Conservation (phyloP, 1,140 invertebrate species). For the Aporrectodea caliginosa region DNA sequence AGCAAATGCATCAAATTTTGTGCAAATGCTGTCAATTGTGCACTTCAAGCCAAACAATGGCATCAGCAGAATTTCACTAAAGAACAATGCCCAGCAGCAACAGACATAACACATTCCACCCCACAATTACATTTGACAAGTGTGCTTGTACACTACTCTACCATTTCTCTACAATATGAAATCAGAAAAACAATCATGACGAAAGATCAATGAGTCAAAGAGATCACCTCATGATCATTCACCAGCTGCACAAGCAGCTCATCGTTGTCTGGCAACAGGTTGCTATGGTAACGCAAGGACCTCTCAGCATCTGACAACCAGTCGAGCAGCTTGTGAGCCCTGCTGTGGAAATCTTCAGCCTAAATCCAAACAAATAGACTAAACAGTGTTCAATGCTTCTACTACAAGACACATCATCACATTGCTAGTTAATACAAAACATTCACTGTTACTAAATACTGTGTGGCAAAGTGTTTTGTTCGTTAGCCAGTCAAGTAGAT, state of each 20-base stretch:
- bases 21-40: no score
- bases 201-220: no score
- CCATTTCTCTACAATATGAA: no score
- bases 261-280: conserved; percentile 75
- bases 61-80: no score
- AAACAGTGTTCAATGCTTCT: conserved; percentile 9
- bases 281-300: conserved; percentile 78
- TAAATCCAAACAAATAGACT: no score
- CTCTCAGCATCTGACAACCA: conserved; percentile 95
- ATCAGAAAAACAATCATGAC: no score
- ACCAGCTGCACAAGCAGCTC: conserved; percentile 45
- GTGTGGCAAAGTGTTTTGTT: not conserved
- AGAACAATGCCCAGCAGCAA: no score
- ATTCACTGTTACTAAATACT: not conserved
- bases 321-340: conserved; percentile 86
- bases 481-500: not conserved
- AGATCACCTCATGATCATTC: conserved; percentile 55
- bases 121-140: no score
- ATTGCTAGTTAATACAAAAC: not conserved
- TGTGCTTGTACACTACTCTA: no score
- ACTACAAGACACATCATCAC: not conserved
- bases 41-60: no score
- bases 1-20: no score
- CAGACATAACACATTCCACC: no score
- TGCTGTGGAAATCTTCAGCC: conserved; percentile 89